These are phyloP conservation scores for Anoura caudifer DNA, from an alignment of 2,113 vertebrate genomes.

Conservation along the genomic window DNA sequence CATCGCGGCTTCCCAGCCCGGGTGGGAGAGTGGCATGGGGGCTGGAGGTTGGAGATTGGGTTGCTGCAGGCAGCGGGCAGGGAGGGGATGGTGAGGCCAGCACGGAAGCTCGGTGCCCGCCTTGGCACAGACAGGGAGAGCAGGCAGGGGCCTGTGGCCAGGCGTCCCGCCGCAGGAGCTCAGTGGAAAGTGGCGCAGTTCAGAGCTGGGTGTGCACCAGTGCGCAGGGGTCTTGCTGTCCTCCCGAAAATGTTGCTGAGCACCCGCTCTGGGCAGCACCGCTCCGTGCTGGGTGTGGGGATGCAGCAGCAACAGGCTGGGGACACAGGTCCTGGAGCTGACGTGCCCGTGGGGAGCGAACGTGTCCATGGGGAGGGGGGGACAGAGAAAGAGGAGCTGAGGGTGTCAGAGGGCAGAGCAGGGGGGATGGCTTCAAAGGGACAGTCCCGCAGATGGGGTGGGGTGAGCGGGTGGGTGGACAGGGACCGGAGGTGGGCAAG, in stretches of 20 bases:
- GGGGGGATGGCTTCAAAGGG: not conserved
- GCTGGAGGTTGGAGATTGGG: not conserved
- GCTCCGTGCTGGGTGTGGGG: not conserved
- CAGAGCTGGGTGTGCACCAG: not conserved
- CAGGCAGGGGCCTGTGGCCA: not conserved
- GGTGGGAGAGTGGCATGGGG: not conserved
- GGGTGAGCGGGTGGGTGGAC: not conserved
- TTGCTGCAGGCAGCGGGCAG: not conserved
- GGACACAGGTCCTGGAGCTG: not conserved
- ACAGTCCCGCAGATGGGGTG: accelerated
- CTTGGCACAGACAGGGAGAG: accelerated
- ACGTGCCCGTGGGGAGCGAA: not conserved
- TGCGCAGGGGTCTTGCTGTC: not conserved
- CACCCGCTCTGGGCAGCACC: not conserved
- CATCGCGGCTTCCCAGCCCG: not conserved
- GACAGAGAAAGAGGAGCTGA: not conserved
- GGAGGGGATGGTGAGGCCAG: too few relatives aligned
- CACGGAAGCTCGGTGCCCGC: accelerated
- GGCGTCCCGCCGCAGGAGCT: not conserved
- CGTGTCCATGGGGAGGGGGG: too few relatives aligned
- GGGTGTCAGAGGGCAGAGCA: not conserved
- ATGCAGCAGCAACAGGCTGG: not conserved
- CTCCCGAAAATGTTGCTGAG: accelerated
- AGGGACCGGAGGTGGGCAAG: accelerated
- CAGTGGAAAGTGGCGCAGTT: accelerated